Evolutionary conservation across 1,140 invertebrate species (phyloP).

Genomic region (Monomorium pharaonis): DNA sequence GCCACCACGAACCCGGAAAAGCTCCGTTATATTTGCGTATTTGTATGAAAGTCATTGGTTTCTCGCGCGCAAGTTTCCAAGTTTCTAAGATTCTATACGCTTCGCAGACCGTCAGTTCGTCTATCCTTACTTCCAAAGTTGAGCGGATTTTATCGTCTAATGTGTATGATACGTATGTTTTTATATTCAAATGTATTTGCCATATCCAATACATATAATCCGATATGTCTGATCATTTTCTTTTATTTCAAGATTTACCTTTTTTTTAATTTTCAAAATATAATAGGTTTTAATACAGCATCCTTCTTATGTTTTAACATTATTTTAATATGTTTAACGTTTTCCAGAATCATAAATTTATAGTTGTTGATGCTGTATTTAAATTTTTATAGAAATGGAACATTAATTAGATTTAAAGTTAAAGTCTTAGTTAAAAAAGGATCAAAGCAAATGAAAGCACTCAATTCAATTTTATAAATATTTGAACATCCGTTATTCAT

Average conservation of each 20-base stretch:
- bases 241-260: background rate
- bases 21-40: slow-evolving; percentile 52
- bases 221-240: background rate
- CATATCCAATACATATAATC: background rate
- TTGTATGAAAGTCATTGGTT: slow-evolving; percentile 25
- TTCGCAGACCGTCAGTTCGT: background rate
- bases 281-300: background rate
- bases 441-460: background rate
- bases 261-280: background rate
- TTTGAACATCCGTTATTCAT: background rate
- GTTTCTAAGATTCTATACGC: slow-evolving; percentile 28
- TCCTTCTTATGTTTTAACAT: background rate
- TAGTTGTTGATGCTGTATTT: background rate
- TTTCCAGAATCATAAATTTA: background rate
- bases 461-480: background rate
- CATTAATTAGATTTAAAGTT: background rate
- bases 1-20: background rate
- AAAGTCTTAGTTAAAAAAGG: too few species aligned
- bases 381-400: background rate
- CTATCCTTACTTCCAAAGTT: slow-evolving; percentile 42
- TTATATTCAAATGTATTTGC: background rate
- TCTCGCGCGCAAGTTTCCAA: slow-evolving; percentile 10
- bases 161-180: background rate
- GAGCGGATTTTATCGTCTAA: slow-evolving; percentile 17
- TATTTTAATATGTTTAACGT: background rate